Base-by-base conservation (phyloP, 2,888 invertebrate genomes). In the Nemotelus nigrinus region DNA sequence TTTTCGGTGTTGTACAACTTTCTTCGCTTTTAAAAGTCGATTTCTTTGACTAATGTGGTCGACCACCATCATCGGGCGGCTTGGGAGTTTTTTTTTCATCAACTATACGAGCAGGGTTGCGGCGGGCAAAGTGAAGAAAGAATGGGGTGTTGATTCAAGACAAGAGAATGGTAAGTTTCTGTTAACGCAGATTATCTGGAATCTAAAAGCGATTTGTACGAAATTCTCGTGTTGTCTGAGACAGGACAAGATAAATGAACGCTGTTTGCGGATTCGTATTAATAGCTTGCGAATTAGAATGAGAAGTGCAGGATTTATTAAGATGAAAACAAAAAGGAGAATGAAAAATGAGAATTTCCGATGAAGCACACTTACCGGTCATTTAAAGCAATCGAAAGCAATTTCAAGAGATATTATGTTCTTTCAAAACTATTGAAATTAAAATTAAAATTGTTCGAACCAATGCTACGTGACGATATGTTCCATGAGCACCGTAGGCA, bases 151-250 rank as follows among this genome's bases (percentile, higher is more conserved):
- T 70, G 70, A 70, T 70, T 47, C n/a, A 70, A 50, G 70, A 70
- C 55, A 47, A 70, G 55, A 39, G 25, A 70, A 47, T 70, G 70
- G 70, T 53, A 50, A 70, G 43, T 10, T 70, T 39, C 55, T 43
- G 53, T 53, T 70, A 41, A 53, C 25, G 25, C 70, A 41, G 43
- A 41, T 70, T 70, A 74, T 74, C 74, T 60, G 57, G 10, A 47
- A 60, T 74, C 60, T 60, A 74, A 74, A 72, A 63, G 63, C 74
- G 74, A 74, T 74, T 74, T 74, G 74, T 74, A 63, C 41, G 50
- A 55, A 70, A 70, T 70, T 70, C 50, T 70, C 55, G 47, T 70
- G 70, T 70, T 55, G 60, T 50, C 50, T 41, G 10, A 3, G 55
- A 70, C 70, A 55, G 70, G 47, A 10, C 55, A 70, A 70, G 70